Base-by-base conservation (phyloP, 2,888 invertebrate genomes). In the Halocaridina rubra region DNA sequence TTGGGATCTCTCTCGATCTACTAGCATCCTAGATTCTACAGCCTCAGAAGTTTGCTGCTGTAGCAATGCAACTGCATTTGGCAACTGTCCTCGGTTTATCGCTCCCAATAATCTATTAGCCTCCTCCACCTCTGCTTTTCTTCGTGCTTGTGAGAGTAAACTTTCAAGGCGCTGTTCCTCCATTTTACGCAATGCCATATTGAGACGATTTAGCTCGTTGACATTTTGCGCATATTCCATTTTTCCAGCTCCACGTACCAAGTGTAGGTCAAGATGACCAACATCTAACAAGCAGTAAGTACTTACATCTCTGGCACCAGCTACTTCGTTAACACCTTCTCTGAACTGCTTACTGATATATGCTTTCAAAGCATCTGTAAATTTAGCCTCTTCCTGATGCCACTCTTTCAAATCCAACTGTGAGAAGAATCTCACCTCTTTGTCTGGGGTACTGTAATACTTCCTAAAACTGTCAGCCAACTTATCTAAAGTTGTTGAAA, bases 201-300 rank as follows among this genome's bases (percentile, higher is more conserved):
- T 74, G 16, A 84, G 79, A 24, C 79, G 46, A n/a, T 79, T 57
- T 0, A 84, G 75, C 33, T 84, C 84, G 0, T 46, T 46, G 10
- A 84, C 72, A 33, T 84, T 79, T n/a, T 67, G 79, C 24, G n/a
- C 24, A 39, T 84, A 84, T 19, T 79, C 79, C 39, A 74, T 46
- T 13, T 79, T 46, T 13, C 75, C 84, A 2, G 74, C 79, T 5
- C 84, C 84, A 1, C 75, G 53, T 10, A 84, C 84, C 64, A 84
- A 67, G 8, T 79, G 67, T 19, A 84, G 75, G n/a, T 84, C 84
- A 4, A 84, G 19, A 19, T 79, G 53, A n/a, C 30, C 29, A 5
- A 61, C 19, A 27, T 84, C 84, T 59, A 79, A 13, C 16, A 84
- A 53, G 19, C 67, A 75, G 29, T 80, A 75, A 27, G 79, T 75